Base-by-base conservation (phyloP, 2,888 invertebrate species). In the Microctonus hyperodae region DNA sequence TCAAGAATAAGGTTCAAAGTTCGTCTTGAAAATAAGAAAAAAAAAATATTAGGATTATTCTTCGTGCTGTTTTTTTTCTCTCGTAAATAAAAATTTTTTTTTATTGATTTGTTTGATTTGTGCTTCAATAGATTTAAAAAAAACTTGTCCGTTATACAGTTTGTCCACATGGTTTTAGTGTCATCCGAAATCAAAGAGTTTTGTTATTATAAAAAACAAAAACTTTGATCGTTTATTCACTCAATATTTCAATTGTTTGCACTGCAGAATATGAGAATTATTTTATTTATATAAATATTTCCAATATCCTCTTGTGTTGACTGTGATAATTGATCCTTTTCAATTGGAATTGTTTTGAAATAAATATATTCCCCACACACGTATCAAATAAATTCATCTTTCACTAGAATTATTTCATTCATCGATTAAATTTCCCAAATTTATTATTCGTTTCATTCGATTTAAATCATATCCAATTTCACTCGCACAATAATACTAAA, bases 221-320 rank as follows among this genome's bases (percentile, higher is more conserved):
- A 61, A 59, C 64, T 73, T 65, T 62, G 68, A 67, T 60, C 66
- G 58, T 53, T 25, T n/a, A 11, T 53, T 28, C 44, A 66, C 55
- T 65, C 64, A 65, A 62, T 69, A 69, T 70, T 67, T 58, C 69
- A 59, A 73, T 76, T 73, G 75, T 73, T 74, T 76, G 72, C 73
- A 69, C 72, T 64, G 65, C 40, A 66, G 69, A 70, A 60, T 48
- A n/a, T n/a, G n/a, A n/a, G n/a, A n/a, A n/a, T n/a, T n/a, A n/a
- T n/a, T n/a, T n/a, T n/a, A n/a, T n/a, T n/a, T n/a, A n/a, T n/a
- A n/a, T n/a, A n/a, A n/a, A n/a, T n/a, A n/a, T n/a, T n/a, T n/a
- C n/a, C n/a, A n/a, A n/a, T n/a, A n/a, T n/a, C n/a, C n/a, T n/a
- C n/a, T n/a, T n/a, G n/a, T n/a, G n/a, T n/a, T n/a, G n/a, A n/a